Percentiles rank a stretch among this genome's conserved stretches.
These are phyloP conservation scores for Sebastes minor DNA, from an alignment of 2,797 vertebrate species.

Conservation along the genomic window DNA sequence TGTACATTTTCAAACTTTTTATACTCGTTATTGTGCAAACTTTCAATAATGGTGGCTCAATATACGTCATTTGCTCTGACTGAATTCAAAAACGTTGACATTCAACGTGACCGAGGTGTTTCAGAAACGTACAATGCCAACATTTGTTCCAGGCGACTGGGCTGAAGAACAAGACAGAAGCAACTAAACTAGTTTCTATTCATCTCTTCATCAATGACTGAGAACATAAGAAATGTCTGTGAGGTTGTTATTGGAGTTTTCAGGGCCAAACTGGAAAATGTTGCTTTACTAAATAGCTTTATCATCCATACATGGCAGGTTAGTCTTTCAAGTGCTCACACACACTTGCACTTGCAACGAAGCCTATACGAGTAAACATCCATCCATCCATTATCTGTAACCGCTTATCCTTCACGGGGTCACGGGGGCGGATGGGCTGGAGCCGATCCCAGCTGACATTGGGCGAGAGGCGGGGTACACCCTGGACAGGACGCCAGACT, in stretches of 20 bases:
- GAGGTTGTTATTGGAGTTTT: slow-evolving; percentile 33
- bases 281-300: slow-evolving; percentile 34
- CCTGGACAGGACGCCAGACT: neutral
- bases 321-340: slow-evolving; percentile 9
- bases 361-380: neutral
- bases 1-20: neutral
- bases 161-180: neutral
- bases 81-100: neutral
- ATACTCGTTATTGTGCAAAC: neutral
- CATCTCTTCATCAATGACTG: neutral
- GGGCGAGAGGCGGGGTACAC: too few species aligned
- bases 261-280: slow-evolving; percentile 21
- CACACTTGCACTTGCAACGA: neutral
- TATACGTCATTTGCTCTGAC: accelerated
- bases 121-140: too few species aligned
- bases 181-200: slow-evolving; percentile 11
- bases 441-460: too few species aligned
- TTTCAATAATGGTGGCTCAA: neutral
- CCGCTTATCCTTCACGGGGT: too few species aligned
- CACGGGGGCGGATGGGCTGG: too few species aligned
- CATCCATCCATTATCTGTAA: too few species aligned
- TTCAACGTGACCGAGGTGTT: too few species aligned
- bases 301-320: slow-evolving; percentile 34
- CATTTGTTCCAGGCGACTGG: too few species aligned
- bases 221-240: slow-evolving; percentile 36